These are phyloP conservation scores for Drosophila pseudoobscura DNA, from an alignment of 1,140 invertebrate genomes.

Conservation along the genomic window DNA sequence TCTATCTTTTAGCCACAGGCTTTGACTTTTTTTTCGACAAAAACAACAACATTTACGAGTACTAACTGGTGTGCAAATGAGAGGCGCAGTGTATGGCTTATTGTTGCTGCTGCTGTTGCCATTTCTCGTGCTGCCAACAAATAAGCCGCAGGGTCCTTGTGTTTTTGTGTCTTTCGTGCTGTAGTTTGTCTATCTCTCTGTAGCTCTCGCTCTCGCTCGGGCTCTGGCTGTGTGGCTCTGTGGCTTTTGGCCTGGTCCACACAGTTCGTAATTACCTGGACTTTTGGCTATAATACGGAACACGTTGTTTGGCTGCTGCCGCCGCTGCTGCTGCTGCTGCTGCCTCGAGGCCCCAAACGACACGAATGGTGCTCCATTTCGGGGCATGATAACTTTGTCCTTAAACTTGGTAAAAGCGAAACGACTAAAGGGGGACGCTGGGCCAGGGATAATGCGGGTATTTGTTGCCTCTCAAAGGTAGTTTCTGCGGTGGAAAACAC, in stretches of 20 bases:
- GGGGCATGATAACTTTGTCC: slow-evolving; percentile 40
- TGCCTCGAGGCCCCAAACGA: slow-evolving; percentile 32
- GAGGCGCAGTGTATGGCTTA: slow-evolving; percentile 66
- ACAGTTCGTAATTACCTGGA: slow-evolving; percentile 70
- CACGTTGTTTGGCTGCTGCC: slow-evolving; percentile 65
- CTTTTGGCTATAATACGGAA: slow-evolving; percentile 60
- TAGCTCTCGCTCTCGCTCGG: not conserved
- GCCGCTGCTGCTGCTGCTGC: slow-evolving; percentile 16
- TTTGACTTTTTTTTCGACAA: slow-evolving; percentile 19
- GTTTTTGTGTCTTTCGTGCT: slow-evolving; percentile 39
- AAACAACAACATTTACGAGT: slow-evolving; percentile 20
- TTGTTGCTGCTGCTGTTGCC: slow-evolving; percentile 38
- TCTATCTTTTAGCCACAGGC: not conserved
- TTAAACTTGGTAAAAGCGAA: slow-evolving; percentile 34
- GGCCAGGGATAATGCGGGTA: not conserved
- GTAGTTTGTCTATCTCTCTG: slow-evolving; percentile 18
- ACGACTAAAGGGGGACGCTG: slow-evolving; percentile 14
- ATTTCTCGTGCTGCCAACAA: slow-evolving; percentile 60
- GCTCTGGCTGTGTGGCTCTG: slow-evolving; percentile 1
- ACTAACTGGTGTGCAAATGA: slow-evolving; percentile 71
- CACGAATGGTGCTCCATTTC: slow-evolving; percentile 34
- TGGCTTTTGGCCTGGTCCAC: slow-evolving; percentile 43
- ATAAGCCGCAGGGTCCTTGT: slow-evolving; percentile 66
- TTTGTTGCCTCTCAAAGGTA: slow-evolving; percentile 9
- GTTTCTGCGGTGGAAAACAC: slow-evolving; percentile 15